Base-by-base conservation (phyloP, 1,140 invertebrate genomes). In the Chironomus tepperi region DNA sequence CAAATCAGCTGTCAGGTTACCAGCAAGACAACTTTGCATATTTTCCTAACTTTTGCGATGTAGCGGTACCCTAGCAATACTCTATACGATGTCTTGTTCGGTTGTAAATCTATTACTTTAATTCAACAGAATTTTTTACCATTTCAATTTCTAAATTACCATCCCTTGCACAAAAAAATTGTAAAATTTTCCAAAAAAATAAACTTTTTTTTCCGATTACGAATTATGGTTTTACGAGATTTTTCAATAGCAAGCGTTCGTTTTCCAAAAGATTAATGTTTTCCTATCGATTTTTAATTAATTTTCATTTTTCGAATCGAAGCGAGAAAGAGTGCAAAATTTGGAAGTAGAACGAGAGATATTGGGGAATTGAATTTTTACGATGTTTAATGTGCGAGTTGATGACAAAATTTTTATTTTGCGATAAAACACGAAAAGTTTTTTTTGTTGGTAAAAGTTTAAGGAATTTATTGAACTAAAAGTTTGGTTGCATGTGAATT, bases 191-290 rank as follows among this genome's bases (percentile, higher is more conserved):
- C 42, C 15, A 9, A 2, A 57, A 57, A 57, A 57, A 57, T 15
- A 15, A 57, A 57, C 12, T 57, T 57, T 47, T 47, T 5, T 47
- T 15, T 57, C 47, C 8, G n/a, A 57, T 57, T 57, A 57, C 12
- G n/a, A 57, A 57, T 57, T 57, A n/a, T n/a, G n/a, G 47, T 57
- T 57, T 57, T 57, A 15, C 47, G 10, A 57, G 10, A 57, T 57
- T 57, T 15, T 57, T 15, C 47, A 57, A 57, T 57, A 57, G 47
- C 47, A n/a, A 43, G 16, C 12, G 16, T 42, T 67, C 21, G 34
- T 47, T 43, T 43, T 75, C n/a, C 72, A 75, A 47, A 75, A 70
- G 21, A 21, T 42, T 65, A 75, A 75, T 70, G 24, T 34, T 67
- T 70, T 34, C 19, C 64, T 75, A 47, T 57, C 10, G 21, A 21